Conservation (phyloP, 2,888 invertebrate species). For the Aphelenchoides bicaudatus region DNA sequence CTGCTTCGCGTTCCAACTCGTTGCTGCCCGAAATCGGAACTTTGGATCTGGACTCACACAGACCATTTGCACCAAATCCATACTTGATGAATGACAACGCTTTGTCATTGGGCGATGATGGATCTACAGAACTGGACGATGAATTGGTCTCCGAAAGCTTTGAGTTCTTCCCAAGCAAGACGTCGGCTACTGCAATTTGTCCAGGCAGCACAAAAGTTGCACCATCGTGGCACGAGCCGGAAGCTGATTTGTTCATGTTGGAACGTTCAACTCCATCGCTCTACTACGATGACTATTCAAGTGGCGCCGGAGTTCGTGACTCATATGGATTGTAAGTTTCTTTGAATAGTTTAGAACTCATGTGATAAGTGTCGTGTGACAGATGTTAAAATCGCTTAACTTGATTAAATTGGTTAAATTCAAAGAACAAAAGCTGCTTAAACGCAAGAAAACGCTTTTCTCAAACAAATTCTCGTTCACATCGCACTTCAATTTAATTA, state of each 20-base stretch:
- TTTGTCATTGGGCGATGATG: background rate
- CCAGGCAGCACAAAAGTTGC: background rate
- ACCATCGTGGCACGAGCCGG: constrained; percentile 18
- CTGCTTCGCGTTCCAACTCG: background rate
- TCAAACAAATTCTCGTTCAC: no score
- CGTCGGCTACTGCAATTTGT: no score
- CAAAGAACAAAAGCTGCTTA: no score
- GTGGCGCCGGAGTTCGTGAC: background rate
- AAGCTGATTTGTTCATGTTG: constrained; percentile 18
- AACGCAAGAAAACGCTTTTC: no score
- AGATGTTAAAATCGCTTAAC: no score
- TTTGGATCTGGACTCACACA: background rate
- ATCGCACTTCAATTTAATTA: no score
- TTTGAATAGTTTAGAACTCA: background rate
- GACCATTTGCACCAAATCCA: no score
- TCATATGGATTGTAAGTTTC: constrained; percentile 14
- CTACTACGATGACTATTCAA: constrained; percentile 15
- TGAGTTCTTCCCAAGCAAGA: background rate
- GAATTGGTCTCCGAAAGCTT: background rate
- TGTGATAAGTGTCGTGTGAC: background rate
- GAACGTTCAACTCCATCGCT: constrained; percentile 14
- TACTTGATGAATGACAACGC: no score
- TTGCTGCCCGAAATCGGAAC: constrained; percentile 5
- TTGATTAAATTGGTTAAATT: no score
- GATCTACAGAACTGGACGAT: background rate